These are phyloP conservation scores for Etheostoma cragini DNA, from an alignment of 2,113 vertebrate species.

Conservation along the genomic window DNA sequence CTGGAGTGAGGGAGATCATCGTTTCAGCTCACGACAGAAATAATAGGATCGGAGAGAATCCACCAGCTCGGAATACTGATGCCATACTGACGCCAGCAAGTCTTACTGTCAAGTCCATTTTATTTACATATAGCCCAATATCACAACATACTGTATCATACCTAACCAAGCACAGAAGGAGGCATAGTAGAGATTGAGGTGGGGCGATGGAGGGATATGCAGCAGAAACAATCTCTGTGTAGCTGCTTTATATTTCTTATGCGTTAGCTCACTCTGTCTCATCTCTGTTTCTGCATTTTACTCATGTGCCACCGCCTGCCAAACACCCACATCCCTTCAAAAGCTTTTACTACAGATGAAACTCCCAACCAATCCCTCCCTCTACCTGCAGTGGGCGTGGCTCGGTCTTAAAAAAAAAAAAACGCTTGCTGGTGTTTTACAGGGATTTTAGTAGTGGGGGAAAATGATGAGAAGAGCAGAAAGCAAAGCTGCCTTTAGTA, in stretches of 20 bases:
- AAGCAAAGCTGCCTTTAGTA: slow-evolving; percentile 78
- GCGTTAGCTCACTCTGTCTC: slow-evolving; percentile 18
- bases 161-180: neutral
- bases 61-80: slow-evolving; percentile 57
- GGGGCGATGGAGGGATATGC: slow-evolving; percentile 4
- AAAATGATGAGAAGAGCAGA: slow-evolving; percentile 73
- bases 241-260: neutral
- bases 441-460: slow-evolving; percentile 59
- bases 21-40: slow-evolving; percentile 44
- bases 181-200: neutral
- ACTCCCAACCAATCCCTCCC: slow-evolving; percentile 42
- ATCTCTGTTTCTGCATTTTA: slow-evolving; percentile 18
- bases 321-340: slow-evolving; percentile 54
- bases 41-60: slow-evolving; percentile 73
- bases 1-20: slow-evolving; percentile 57
- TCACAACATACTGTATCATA: slow-evolving; percentile 7
- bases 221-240: neutral
- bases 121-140: too few relatives aligned
- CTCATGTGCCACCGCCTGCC: slow-evolving; percentile 36
- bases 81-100: slow-evolving; percentile 43
- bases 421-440: slow-evolving; percentile 44
- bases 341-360: slow-evolving; percentile 57
- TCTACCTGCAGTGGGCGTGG: slow-evolving; percentile 43
- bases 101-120: slow-evolving; percentile 27
- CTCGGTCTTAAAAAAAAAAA: neutral